A percentile compares a stretch with the other conserved stretches of the same genome.
These are phyloP conservation scores for Drosophila littoralis DNA, from an alignment of 1,140 invertebrate species.

Conservation along the genomic window DNA sequence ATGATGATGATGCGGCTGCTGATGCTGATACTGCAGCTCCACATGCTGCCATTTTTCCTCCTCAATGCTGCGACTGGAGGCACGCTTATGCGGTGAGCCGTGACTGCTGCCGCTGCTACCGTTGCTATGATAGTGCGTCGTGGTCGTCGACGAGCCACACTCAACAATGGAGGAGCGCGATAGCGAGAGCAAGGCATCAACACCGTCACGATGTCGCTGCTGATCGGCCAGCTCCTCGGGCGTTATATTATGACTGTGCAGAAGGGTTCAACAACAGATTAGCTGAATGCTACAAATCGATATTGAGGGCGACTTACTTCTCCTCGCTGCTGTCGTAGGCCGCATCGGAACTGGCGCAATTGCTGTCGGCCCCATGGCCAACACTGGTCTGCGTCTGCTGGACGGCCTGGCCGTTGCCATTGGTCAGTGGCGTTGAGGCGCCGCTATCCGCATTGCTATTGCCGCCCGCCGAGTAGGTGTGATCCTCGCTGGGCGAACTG, in stretches of 20 bases:
- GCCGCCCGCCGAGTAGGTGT: slow-evolving; percentile 89
- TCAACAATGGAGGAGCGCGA: slow-evolving; percentile 72
- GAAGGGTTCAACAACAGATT: background rate
- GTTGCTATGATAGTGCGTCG: slow-evolving; percentile 65
- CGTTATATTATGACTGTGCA: slow-evolving; percentile 71
- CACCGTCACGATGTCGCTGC: slow-evolving; percentile 91
- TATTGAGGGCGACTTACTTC: slow-evolving; percentile 71
- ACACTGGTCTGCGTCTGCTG: slow-evolving; percentile 42
- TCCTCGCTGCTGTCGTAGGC: slow-evolving; percentile 86
- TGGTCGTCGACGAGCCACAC: slow-evolving; percentile 63
- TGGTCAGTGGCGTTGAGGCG: slow-evolving; percentile 75
- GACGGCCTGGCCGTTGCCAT: slow-evolving; percentile 55
- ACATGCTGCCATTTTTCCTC: slow-evolving; percentile 62
- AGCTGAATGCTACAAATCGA: background rate
- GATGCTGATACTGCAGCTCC: slow-evolving; percentile 24
- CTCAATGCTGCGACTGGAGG: slow-evolving; percentile 73
- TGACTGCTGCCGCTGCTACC: slow-evolving; percentile 73
- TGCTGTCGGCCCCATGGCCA: slow-evolving; percentile 66
- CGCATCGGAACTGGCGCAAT: slow-evolving; percentile 84
- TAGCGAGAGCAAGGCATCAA: slow-evolving; percentile 88
- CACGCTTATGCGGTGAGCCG: slow-evolving; percentile 79
- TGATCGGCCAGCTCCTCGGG: slow-evolving; percentile 88
- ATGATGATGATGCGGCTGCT: slow-evolving; percentile 19
- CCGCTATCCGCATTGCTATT: slow-evolving; percentile 76
- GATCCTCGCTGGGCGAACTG: slow-evolving; percentile 91